Conservation (phyloP, 2,888 invertebrate genomes). For the Junonia oenone region DNA sequence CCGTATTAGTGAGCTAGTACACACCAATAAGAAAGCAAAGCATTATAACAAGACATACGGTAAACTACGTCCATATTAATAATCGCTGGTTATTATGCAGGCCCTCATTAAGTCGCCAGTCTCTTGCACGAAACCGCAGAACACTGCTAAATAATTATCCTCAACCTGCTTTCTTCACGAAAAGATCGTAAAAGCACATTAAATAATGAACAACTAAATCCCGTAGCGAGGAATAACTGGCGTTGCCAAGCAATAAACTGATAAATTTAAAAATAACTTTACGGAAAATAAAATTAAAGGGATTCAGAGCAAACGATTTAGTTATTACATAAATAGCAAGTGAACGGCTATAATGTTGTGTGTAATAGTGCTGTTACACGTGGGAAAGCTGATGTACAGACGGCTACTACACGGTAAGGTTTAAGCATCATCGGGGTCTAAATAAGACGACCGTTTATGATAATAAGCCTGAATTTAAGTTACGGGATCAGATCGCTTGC, state of each 20-base stretch:
- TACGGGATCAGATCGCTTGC: slow-evolving; percentile 32
- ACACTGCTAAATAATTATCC: slow-evolving; percentile 74
- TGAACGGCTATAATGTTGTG: slow-evolving; percentile 67
- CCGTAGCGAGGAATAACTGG: not conserved
- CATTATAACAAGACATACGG: slow-evolving; percentile 51
- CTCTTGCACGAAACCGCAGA: slow-evolving; percentile 70
- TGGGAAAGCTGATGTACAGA: slow-evolving; percentile 52
- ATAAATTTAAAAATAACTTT: slow-evolving; percentile 62
- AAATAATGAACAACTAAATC: slow-evolving; percentile 45
- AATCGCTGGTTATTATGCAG: slow-evolving; percentile 68
- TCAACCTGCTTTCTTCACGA: slow-evolving; percentile 67
- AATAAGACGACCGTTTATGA: slow-evolving; percentile 67
- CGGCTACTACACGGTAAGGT: slow-evolving; percentile 60
- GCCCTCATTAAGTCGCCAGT: slow-evolving; percentile 65
- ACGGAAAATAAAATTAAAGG: slow-evolving; percentile 59
- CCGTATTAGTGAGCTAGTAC: too few relatives aligned
- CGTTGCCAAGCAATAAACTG: slow-evolving; percentile 47
- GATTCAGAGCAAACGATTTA: slow-evolving; percentile 61
- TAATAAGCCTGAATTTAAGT: slow-evolving; percentile 61
- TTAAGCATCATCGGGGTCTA: slow-evolving; percentile 64
- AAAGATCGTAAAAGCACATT: slow-evolving; percentile 66
- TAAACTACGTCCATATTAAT: slow-evolving; percentile 69
- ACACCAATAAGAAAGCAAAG: slow-evolving; percentile 31
- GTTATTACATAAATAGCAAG: slow-evolving; percentile 69
- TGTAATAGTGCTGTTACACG: slow-evolving; percentile 77